A percentile compares a stretch with the other conserved stretches of the same genome.
phyloP scores from a whole-genome alignment of 2,113 vertebrate species.

The Poecile atricapillus region DNA sequence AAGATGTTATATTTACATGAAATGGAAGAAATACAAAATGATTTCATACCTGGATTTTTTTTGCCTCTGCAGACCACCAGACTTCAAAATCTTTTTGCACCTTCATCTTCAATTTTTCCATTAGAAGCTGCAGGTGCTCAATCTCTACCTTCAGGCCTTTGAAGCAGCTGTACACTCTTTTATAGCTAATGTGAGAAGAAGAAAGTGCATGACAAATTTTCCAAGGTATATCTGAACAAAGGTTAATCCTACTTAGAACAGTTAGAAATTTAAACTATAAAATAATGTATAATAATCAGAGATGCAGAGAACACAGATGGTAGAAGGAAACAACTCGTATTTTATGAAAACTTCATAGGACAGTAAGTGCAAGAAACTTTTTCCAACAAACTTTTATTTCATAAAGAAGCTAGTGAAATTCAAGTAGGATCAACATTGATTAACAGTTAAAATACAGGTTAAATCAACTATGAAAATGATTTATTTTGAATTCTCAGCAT shows the following conservation, averaged over 20 bases:
- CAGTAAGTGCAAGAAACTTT: background rate
- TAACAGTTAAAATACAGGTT: background rate
- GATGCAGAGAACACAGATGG: background rate
- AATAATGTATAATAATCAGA: background rate
- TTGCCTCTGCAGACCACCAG: slow-evolving; percentile 85
- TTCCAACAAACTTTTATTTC: background rate
- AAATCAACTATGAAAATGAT: background rate
- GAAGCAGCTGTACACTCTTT: slow-evolving; percentile 73
- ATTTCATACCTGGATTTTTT: slow-evolving; percentile 75
- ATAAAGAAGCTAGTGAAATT: background rate
- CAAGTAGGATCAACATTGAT: background rate
- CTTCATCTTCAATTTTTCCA: slow-evolving; percentile 84
- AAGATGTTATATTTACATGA: background rate
- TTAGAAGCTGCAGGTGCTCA: slow-evolving; percentile 88
- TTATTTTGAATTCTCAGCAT: background rate
- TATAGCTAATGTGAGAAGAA: slow-evolving; percentile 76
- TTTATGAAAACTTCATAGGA: background rate
- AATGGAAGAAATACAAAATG: background rate
- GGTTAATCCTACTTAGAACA: background rate
- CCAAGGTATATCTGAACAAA: background rate
- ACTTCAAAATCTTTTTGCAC: slow-evolving; percentile 87
- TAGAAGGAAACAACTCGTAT: background rate
- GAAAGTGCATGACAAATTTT: background rate
- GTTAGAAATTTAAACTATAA: background rate
- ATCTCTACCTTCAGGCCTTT: slow-evolving; percentile 90